These are phyloP conservation scores for Vireo griseus DNA, from an alignment of 2,797 vertebrate genomes.

Conservation along the genomic window DNA sequence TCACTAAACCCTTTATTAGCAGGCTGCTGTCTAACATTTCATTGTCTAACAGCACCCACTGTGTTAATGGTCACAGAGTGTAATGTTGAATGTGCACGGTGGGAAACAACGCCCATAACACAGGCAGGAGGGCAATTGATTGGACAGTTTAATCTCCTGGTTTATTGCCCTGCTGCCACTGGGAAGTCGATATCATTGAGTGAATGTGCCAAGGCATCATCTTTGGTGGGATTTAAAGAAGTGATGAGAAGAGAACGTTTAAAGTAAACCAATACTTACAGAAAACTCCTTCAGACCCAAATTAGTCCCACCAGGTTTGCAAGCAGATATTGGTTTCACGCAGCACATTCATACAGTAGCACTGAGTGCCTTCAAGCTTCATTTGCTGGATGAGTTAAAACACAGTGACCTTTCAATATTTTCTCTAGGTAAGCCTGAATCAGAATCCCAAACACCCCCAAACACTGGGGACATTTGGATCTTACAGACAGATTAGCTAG, in stretches of 20 bases:
- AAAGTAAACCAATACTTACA: neutral
- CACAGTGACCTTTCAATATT: neutral
- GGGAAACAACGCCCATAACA: neutral
- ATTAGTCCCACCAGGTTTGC: neutral
- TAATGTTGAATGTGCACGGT: neutral
- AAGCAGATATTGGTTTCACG: neutral
- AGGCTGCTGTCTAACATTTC: slow-evolving; percentile 1
- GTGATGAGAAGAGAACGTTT: neutral
- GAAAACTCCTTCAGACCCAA: neutral
- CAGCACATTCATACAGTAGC: neutral
- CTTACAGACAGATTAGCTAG: neutral
- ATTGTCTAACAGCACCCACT: slow-evolving; percentile 6
- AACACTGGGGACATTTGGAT: neutral
- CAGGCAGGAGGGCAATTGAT: slow-evolving; percentile 11
- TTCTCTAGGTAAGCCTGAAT: neutral
- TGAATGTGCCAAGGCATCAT: neutral
- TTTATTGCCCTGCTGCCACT: neutral
- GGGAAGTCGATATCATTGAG: neutral
- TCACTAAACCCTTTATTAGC: slow-evolving; percentile 25
- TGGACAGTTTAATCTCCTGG: neutral
- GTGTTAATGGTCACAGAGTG: neutral
- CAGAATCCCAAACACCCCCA: neutral
- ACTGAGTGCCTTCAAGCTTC: neutral
- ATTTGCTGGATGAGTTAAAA: neutral
- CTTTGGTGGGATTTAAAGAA: neutral